Evolutionary conservation across 2,797 vertebrate species (phyloP).

Genomic region (Artibeus jamaicensis): DNA sequence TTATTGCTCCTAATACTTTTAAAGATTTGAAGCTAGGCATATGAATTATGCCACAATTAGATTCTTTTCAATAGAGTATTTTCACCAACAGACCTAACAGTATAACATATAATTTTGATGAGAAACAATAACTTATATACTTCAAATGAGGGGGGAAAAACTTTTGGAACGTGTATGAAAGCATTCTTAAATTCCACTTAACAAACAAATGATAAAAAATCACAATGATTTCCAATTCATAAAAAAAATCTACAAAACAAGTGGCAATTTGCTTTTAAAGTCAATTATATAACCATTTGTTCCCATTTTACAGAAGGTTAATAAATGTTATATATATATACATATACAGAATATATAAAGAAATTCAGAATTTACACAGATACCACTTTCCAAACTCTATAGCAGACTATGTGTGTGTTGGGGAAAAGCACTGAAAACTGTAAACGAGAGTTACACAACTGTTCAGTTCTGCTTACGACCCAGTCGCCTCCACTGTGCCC

Average conservation of each 20-base stretch:
- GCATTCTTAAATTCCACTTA: constrained; percentile 15
- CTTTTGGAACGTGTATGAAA: background rate
- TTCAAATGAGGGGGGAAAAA: background rate
- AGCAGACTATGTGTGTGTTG: background rate
- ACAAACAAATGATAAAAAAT: background rate
- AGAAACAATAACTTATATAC: background rate
- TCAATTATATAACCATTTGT: background rate
- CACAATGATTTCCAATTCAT: background rate
- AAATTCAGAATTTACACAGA: background rate
- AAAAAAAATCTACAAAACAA: background rate
- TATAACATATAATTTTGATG: background rate
- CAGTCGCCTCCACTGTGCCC: background rate
- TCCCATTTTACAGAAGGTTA: background rate
- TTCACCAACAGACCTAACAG: background rate
- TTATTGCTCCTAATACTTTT: background rate
- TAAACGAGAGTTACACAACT: background rate
- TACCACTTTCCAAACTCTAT: background rate
- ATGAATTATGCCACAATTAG: background rate
- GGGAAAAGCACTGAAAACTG: background rate
- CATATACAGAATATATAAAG: background rate
- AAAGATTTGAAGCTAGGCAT: background rate
- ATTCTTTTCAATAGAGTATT: constrained; percentile 3
- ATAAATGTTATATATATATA: background rate
- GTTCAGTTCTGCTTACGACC: background rate
- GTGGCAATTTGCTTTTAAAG: background rate